These are phyloP conservation scores for Spilosoma lubricipeda DNA, from an alignment of 2,888 invertebrate species.

Conservation along the genomic window DNA sequence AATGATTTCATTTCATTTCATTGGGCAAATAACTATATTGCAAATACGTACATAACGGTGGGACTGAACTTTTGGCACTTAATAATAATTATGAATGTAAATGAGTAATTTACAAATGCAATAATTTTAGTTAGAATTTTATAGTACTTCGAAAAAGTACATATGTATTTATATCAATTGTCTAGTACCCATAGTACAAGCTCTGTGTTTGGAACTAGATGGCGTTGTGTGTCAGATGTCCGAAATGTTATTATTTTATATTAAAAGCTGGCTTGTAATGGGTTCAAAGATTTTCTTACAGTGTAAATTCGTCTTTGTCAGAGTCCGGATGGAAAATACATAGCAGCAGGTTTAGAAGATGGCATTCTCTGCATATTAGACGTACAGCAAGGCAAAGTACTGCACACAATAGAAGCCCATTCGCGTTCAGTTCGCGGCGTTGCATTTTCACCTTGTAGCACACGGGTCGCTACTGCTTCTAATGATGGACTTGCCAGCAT, in stretches of 20 bases:
- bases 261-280: not conserved
- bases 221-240: no score
- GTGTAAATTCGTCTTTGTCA: conserved; percentile 69
- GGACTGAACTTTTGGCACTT: no score
- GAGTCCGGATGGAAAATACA: conserved; percentile 97
- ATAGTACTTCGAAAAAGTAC: no score
- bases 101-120: not conserved
- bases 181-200: no score
- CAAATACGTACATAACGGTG: not conserved
- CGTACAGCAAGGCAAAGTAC: conserved; percentile 92
- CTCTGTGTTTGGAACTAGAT: no score
- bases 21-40: not conserved
- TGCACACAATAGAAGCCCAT: conserved; percentile 97
- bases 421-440: conserved; percentile 96
- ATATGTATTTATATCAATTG: no score
- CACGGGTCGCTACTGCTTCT: conserved; percentile 94
- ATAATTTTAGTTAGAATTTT: not conserved
- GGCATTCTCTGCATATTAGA: conserved; percentile 98
- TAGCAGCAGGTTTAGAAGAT: conserved; percentile 97
- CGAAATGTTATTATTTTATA: no score
- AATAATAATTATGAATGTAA: no score
- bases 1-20: no score
- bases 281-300: not conserved
- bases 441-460: conserved; percentile 96
- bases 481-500: conserved; percentile 97